Evolutionary conservation across 2,888 invertebrate species (phyloP), one percentile per base, ranked within the genome.

Genomic region (Melieria picta): DNA sequence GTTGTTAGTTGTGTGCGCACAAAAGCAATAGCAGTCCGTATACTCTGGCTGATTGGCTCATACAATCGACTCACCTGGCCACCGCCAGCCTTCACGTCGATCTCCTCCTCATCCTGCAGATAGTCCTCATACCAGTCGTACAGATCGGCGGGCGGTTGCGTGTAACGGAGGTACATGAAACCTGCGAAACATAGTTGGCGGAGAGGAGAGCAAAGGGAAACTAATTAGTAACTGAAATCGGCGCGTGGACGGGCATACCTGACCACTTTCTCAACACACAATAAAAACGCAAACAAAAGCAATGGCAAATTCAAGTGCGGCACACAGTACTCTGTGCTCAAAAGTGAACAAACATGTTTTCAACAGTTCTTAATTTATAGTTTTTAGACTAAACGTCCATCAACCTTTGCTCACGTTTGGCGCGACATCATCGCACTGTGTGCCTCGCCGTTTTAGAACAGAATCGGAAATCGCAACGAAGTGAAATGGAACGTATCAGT

Each of bases 51-150:
- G 61, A 69, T 45, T 65, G 71, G 75, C 72, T 78, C 79, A 78
- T 79, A 79, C 79, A 77, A 74, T 81, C 76, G 76, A 86, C 85
- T 82, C 70, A 89, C 88, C 86, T 97, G 96, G 10, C 99, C 99
- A 58, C 98, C 97, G 11, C 99, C 99, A 13, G 99, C 99, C 85
- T 98, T 96, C 0, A 98, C 98, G 85, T 99, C 99, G 76, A 99
- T 89, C 85, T 98, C 97, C 90, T 98, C 98, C 83, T 96, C 94
- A 85, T 99, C 98, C 83, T 97, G 96, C 78, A 99, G 88, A 88
- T 98, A 99, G 69, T 94, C 93, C 81, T 94, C 97, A 85, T 96
- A 98, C 99, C 99, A 99, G 84, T 95, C 95, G 89, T 98, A 96
- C 74, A 99, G 89, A 85, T 97, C 97, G 66, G 92, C 92, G 1